A percentile compares a stretch with the other conserved stretches of the same genome.
phyloP scores from a whole-genome alignment of 2,888 invertebrate species.

The Brachyopa scutellaris region DNA sequence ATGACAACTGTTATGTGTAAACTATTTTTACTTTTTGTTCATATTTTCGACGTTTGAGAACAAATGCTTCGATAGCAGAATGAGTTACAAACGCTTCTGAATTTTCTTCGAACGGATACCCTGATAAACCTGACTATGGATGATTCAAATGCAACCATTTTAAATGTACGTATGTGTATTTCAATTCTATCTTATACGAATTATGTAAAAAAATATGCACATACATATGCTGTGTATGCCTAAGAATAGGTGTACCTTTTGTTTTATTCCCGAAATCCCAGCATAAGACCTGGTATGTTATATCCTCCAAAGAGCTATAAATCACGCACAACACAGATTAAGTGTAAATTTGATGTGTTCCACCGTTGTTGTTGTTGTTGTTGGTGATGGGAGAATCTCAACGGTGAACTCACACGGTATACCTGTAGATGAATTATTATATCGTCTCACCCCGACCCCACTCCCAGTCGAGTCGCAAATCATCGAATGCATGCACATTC shows the following conservation, averaged over 20 bases:
- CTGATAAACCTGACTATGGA: too few relatives aligned
- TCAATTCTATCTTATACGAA: too few relatives aligned
- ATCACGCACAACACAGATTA: conserved; percentile 39
- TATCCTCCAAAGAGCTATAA: conserved; percentile 21
- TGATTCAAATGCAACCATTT: too few relatives aligned
- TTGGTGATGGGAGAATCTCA: not conserved
- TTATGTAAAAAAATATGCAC: too few relatives aligned
- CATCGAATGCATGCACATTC: conserved; percentile 21
- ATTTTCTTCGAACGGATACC: too few relatives aligned
- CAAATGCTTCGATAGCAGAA: too few relatives aligned
- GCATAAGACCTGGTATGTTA: not conserved
- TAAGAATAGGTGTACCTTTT: not conserved
- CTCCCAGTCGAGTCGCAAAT: conserved; percentile 1
- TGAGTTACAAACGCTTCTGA: too few relatives aligned
- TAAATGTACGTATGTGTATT: too few relatives aligned
- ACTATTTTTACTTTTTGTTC: too few relatives aligned
- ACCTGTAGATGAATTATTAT: conserved; percentile 37
- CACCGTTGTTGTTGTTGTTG: not conserved
- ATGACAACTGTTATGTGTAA: too few relatives aligned
- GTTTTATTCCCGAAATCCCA: not conserved
- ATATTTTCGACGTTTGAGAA: too few relatives aligned
- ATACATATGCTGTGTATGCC: too few relatives aligned
- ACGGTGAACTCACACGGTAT: conserved; percentile 3
- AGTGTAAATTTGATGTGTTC: conserved; percentile 40
- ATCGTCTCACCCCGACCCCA: not conserved